These are phyloP conservation scores for Drosophila barbarae DNA, from an alignment of 2,888 invertebrate genomes.

Conservation along the genomic window DNA sequence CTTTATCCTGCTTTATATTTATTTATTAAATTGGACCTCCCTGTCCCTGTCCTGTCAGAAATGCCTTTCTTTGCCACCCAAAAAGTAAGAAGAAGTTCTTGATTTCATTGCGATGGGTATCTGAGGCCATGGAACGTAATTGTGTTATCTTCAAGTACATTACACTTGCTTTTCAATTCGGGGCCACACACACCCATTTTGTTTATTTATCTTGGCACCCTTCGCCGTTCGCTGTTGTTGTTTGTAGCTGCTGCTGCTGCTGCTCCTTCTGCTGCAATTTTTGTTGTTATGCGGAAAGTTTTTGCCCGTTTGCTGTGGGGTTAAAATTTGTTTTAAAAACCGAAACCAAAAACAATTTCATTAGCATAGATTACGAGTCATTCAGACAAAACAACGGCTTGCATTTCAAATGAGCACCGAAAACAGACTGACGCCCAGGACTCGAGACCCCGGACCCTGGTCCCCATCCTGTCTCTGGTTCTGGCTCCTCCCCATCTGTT, in stretches of 20 bases:
- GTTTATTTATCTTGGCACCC: slow-evolving; percentile 45
- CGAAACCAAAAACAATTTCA: slow-evolving; percentile 69
- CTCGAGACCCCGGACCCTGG: background rate
- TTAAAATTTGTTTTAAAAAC: slow-evolving; percentile 55
- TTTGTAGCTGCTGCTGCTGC: slow-evolving; percentile 23
- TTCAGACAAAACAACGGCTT: slow-evolving; percentile 68
- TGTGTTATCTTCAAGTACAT: slow-evolving; percentile 34
- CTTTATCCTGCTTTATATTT: background rate
- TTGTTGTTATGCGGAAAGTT: slow-evolving; percentile 33
- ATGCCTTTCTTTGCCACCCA: background rate
- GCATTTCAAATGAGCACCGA: slow-evolving; percentile 64
- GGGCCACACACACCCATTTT: slow-evolving; percentile 18
- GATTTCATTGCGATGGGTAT: slow-evolving; percentile 7
- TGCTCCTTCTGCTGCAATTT: slow-evolving; percentile 19
- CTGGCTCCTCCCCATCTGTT: slow-evolving; percentile 31
- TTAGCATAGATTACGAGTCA: slow-evolving; percentile 72
- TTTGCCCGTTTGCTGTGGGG: slow-evolving; percentile 37
- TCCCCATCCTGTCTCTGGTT: background rate
- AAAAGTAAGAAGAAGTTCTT: background rate
- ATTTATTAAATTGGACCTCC: no score
- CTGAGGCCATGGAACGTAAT: slow-evolving; percentile 3
- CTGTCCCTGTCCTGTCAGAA: background rate
- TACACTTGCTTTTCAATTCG: slow-evolving; percentile 44
- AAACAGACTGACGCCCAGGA: slow-evolving; percentile 24
- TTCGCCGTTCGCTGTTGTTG: slow-evolving; percentile 27